A percentile compares a stretch with the other conserved stretches of the same genome.
Evolutionary conservation across 2,888 invertebrate genomes (phyloP).

Genomic region (Leucophenga montana): DNA sequence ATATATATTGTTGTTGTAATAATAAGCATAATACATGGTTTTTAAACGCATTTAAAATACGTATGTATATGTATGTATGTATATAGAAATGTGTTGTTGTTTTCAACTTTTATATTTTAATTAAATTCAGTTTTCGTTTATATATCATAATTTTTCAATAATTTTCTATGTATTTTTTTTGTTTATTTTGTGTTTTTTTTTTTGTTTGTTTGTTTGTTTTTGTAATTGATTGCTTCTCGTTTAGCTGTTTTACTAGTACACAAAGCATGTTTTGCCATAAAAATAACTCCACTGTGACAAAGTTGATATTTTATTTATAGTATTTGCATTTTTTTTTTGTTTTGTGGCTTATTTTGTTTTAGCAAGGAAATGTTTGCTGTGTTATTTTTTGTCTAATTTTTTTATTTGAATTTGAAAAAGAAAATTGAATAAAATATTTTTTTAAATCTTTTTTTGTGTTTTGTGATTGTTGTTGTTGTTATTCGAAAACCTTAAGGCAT

Average conservation of each 20-base stretch:
- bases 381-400: neutral
- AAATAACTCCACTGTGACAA: too few relatives aligned
- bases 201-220: too few relatives aligned
- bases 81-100: neutral
- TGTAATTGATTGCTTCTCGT: conserved; percentile 60
- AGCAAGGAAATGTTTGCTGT: neutral
- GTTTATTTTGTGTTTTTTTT: neutral
- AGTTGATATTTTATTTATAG: neutral
- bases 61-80: too few relatives aligned
- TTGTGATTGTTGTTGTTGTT: conserved; percentile 14
- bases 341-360: too few relatives aligned
- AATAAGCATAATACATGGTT: too few relatives aligned
- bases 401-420: conserved; percentile 3
- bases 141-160: too few relatives aligned
- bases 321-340: neutral
- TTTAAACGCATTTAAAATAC: too few relatives aligned
- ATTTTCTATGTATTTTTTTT: too few relatives aligned
- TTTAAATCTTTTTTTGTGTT: neutral
- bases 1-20: conserved; percentile 18
- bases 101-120: conserved; percentile 11
- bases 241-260: conserved; percentile 33
- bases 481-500: conserved; percentile 59
- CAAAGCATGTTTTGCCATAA: neutral
- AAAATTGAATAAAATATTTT: conserved; percentile 1
- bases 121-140: neutral